phyloP scores from a whole-genome alignment of 2,888 invertebrate species.

The Vanessa cardui region DNA sequence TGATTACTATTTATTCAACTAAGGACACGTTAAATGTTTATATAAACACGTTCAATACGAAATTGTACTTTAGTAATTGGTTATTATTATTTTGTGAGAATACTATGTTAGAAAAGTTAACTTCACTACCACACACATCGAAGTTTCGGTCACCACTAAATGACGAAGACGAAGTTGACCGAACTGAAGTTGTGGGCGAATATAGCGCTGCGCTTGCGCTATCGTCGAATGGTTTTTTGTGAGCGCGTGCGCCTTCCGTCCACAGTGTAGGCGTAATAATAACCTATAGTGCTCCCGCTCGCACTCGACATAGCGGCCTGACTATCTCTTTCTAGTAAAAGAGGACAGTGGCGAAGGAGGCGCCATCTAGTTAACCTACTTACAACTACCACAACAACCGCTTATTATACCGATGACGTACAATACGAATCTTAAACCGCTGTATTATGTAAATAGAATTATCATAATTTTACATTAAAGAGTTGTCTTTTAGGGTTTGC shows the following conservation, averaged over 20 bases:
- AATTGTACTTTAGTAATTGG: conserved; percentile 78
- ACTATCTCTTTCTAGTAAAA: conserved; percentile 51
- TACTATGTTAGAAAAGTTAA: conserved; percentile 80
- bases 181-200: conserved; percentile 82
- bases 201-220: conserved; percentile 78
- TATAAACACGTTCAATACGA: conserved; percentile 70
- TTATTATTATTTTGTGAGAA: conserved; percentile 80
- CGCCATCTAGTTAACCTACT: conserved; percentile 71
- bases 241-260: conserved; percentile 77
- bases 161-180: conserved; percentile 79
- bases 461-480: conserved; percentile 5
- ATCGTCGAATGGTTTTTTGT: conserved; percentile 75
- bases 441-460: conserved; percentile 33
- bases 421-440: conserved; percentile 34
- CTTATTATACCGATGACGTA: conserved; percentile 41
- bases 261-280: conserved; percentile 78
- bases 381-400: conserved; percentile 51
- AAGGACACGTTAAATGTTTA: conserved; percentile 75
- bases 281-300: conserved; percentile 67
- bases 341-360: conserved; percentile 51
- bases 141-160: conserved; percentile 81
- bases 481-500: not conserved
- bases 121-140: conserved; percentile 82
- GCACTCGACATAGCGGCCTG: conserved; percentile 41
- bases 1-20: conserved; percentile 72